phyloP scores from a whole-genome alignment of 2,797 vertebrate species.

The Darevskia nairensis region DNA sequence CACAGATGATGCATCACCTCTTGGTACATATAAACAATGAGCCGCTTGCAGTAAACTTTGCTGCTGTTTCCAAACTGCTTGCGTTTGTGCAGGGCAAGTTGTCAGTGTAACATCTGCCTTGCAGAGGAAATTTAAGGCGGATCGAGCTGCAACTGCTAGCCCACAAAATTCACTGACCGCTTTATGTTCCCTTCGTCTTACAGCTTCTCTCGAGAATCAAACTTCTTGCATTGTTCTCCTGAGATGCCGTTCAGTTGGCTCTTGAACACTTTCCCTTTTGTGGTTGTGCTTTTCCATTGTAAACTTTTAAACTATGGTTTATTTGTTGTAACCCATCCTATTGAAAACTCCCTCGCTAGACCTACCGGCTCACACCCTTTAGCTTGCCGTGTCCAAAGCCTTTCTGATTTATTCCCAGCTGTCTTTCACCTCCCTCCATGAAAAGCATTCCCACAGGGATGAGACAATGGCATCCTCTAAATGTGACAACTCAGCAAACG shows the following conservation, averaged over 20 bases:
- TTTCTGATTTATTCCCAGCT: background rate
- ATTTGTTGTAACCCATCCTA: too few species aligned
- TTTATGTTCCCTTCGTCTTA: background rate
- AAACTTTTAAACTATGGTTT: too few species aligned
- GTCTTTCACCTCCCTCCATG: background rate
- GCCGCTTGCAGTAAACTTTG: background rate
- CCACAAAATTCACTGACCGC: background rate
- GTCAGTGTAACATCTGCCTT: background rate
- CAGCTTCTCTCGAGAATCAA: background rate
- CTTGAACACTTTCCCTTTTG: background rate
- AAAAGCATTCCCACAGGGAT: slow-evolving; percentile 26
- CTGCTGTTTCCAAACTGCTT: background rate
- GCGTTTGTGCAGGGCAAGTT: background rate
- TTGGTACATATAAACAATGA: background rate
- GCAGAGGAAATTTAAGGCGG: background rate
- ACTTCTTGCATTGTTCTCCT: background rate
- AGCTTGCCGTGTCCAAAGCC: background rate
- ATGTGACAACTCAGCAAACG: background rate
- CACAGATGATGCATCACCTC: background rate
- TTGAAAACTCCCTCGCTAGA: background rate
- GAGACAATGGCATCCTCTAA: background rate
- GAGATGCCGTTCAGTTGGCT: background rate
- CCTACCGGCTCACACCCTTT: background rate
- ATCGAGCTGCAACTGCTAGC: background rate
- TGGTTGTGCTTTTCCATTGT: too few species aligned